A percentile compares a stretch with the other conserved stretches of the same genome.
Conservation (phyloP, 2,113 vertebrate species). For the Phyllostomus hastatus region DNA sequence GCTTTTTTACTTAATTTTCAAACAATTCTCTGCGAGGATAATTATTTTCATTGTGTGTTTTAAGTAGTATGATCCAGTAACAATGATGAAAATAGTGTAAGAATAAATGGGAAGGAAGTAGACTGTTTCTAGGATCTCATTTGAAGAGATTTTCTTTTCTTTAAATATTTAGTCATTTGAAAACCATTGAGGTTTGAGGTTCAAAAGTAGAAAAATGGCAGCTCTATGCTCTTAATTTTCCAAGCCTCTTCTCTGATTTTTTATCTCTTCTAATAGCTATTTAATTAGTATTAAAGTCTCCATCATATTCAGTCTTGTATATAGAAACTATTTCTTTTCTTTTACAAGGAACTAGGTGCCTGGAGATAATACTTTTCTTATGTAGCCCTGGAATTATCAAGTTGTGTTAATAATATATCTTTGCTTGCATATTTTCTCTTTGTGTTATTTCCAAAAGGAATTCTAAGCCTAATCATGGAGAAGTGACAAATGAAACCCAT, state of each 20-base stretch:
- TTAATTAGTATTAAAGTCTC: background rate
- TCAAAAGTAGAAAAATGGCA: background rate
- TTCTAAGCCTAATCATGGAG: background rate
- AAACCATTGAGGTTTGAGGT: background rate
- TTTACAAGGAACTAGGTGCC: background rate
- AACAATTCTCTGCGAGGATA: background rate
- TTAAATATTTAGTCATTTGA: constrained; percentile 3
- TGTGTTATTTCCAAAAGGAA: constrained; percentile 9
- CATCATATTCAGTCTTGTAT: background rate
- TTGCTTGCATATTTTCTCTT: constrained; percentile 9
- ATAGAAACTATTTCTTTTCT: background rate
- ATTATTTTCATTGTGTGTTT: background rate
- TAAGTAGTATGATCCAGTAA: background rate
- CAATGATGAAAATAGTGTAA: background rate
- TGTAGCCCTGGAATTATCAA: background rate
- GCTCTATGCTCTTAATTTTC: background rate
- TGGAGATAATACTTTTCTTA: background rate
- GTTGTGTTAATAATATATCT: background rate
- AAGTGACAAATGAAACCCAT: background rate
- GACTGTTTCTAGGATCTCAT: background rate
- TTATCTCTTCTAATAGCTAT: background rate
- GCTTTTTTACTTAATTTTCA: constrained; percentile 20
- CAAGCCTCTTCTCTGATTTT: background rate
- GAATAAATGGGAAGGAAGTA: background rate
- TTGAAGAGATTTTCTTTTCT: background rate